Base-by-base conservation (phyloP, 2,888 invertebrate species). In the Drosophila anomelani region DNA sequence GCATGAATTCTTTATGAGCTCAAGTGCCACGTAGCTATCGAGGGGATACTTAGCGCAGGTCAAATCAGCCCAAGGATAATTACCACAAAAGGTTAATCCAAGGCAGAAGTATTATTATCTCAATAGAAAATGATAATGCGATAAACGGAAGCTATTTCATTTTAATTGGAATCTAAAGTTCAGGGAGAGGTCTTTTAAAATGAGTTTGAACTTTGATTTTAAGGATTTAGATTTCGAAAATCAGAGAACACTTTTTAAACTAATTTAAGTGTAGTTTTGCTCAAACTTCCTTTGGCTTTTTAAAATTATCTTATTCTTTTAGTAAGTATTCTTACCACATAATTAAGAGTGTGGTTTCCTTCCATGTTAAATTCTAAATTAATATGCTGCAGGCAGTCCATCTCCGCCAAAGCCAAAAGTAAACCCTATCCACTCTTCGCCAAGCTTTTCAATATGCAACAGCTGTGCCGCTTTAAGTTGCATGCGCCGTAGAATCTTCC, bases 391-490 rank as follows among this genome's bases (percentile, higher is more conserved):
- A 17, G 10, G 0, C 17, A n/a, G 17, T 49, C 12, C 10, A 17
- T 23, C 13, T 39, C 12, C 12, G 13, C 10, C 46, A 46, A 61
- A 60, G 23, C 6, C 15, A n/a, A 47, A 63, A 38, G 46, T 38
- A 23, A 32, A 29, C 38, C 20, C 9, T 26, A 39, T 9, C 15
- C 38, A 23, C 39, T 39, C 20, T 23, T 5, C 20, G 4, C 12
- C 15, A 23, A 57, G 44, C 67, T 56, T n/a, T 67, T 67, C 46
- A 68, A 34, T 41, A 68, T 67, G 68, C 67, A 57, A 68, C 67
- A 68, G 56, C 69, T 68, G 68, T n/a, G 68, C 38, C 46, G 10
- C 56, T 67, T 68, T 47, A 56, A 67, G 55, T 46, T 67, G 55
- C 68, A 39, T 12, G 29, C 39, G 20, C 63, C 41, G 49, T 15